phyloP scores from a whole-genome alignment of 1,140 invertebrate species.

The Aphaenogaster rudis region DNA sequence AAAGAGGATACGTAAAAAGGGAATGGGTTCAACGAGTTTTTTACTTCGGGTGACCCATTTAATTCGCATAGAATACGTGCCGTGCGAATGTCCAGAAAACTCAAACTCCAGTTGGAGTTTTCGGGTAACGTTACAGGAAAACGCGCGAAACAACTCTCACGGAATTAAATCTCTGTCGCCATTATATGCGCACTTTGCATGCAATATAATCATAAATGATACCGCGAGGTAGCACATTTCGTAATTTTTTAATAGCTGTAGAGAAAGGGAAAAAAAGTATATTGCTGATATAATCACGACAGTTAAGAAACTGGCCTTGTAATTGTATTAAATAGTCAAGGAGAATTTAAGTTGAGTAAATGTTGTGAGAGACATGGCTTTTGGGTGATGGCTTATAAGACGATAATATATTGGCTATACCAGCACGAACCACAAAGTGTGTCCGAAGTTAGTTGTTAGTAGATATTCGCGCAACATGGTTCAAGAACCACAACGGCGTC shows the following conservation, averaged over 20 bases:
- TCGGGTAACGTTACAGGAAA: constrained; percentile 51
- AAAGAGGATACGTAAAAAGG: constrained; percentile 65
- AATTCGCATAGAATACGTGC: constrained; percentile 70
- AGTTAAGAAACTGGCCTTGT: not conserved
- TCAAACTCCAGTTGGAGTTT: constrained; percentile 60
- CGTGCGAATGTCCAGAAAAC: constrained; percentile 46
- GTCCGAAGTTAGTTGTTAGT: constrained; percentile 38
- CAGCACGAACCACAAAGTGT: constrained; percentile 34
- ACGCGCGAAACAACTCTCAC: constrained; percentile 56
- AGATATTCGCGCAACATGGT: constrained; percentile 48
- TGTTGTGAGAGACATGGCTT: constrained; percentile 23
- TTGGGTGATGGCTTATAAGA: constrained; percentile 38
- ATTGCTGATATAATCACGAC: not conserved
- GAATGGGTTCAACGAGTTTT: constrained; percentile 69
- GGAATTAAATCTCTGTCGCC: constrained; percentile 55
- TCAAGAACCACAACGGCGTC: constrained; percentile 39
- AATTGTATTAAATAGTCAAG: not conserved
- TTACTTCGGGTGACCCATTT: constrained; percentile 72
- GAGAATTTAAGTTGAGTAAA: constrained; percentile 22
- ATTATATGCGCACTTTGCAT: constrained; percentile 44
- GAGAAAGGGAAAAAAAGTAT: not conserved
- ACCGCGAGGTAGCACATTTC: not conserved
- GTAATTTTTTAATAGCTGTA: not conserved
- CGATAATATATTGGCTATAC: constrained; percentile 35
- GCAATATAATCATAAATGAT: constrained; percentile 13